Conservation (phyloP, 2,113 vertebrate species). For the Romanogobio albipinnatus region DNA sequence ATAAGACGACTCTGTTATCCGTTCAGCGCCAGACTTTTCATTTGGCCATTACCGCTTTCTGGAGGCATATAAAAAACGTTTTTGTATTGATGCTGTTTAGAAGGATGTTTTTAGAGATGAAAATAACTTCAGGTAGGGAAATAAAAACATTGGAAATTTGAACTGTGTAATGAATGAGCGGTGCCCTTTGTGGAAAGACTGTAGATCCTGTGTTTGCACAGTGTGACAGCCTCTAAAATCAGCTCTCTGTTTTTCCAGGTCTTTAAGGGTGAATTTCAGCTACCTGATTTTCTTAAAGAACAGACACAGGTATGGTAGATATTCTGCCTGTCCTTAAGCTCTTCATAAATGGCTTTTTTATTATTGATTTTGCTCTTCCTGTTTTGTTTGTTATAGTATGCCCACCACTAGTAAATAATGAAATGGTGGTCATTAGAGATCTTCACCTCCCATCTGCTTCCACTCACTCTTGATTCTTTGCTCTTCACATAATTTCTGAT, state of each 20-base stretch:
- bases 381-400: constrained; percentile 34
- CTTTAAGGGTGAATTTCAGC: constrained; percentile 97
- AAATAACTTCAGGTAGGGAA: background rate
- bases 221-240: constrained; percentile 64
- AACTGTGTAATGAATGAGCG: background rate
- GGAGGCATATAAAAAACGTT: background rate
- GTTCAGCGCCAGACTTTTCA: background rate
- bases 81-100: background rate
- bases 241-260: constrained; percentile 85
- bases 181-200: constrained; percentile 1
- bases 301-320: constrained; percentile 88
- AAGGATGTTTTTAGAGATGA: constrained; percentile 14
- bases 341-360: constrained; percentile 37
- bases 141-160: background rate
- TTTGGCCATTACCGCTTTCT: constrained; percentile 15
- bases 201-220: constrained; percentile 40
- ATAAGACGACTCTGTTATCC: constrained; percentile 32
- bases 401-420: constrained; percentile 20
- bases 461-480: constrained; percentile 28
- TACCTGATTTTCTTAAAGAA: constrained; percentile 96
- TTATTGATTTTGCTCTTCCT: constrained; percentile 46
- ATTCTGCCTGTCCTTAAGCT: constrained; percentile 69
- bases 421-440: constrained; percentile 36
- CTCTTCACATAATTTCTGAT: constrained; percentile 37
- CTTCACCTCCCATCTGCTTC: constrained; percentile 56